A percentile compares a stretch with the other conserved stretches of the same genome.
Evolutionary conservation across 2,113 vertebrate genomes (phyloP).

Genomic region (Zapus hudsonius): DNA sequence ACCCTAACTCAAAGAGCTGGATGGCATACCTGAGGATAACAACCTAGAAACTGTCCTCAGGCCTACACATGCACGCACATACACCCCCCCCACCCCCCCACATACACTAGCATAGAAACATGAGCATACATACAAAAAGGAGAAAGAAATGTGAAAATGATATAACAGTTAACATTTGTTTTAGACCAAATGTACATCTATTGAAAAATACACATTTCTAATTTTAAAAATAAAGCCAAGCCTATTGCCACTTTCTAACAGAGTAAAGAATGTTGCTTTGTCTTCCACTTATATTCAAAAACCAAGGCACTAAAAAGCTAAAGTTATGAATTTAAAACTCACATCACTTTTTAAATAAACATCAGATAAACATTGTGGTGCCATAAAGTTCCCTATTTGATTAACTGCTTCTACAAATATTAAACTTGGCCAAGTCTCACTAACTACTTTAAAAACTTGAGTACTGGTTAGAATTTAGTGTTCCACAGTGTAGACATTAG

Average conservation of each 20-base stretch:
- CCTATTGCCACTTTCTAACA: slow-evolving; percentile 43
- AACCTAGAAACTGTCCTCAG: too few relatives aligned
- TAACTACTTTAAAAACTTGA: slow-evolving; percentile 68
- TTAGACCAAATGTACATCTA: neutral
- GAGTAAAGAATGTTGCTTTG: neutral
- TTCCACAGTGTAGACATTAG: slow-evolving; percentile 68
- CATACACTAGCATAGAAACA: too few relatives aligned
- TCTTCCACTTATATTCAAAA: slow-evolving; percentile 35
- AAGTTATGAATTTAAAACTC: slow-evolving; percentile 60
- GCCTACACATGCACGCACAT: too few relatives aligned
- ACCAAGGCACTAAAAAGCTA: slow-evolving; percentile 28
- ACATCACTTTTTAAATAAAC: slow-evolving; percentile 68
- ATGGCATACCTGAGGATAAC: too few relatives aligned
- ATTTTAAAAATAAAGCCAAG: slow-evolving; percentile 3
- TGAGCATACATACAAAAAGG: too few relatives aligned
- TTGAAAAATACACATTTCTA: neutral
- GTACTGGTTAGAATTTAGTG: slow-evolving; percentile 54
- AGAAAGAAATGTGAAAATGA: too few relatives aligned
- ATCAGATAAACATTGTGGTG: slow-evolving; percentile 41
- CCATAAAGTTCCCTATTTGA: slow-evolving; percentile 59
- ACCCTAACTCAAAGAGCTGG: too few relatives aligned
- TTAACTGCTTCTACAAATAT: slow-evolving; percentile 70
- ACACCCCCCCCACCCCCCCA: too few relatives aligned
- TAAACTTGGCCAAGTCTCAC: slow-evolving; percentile 65
- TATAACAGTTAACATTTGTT: neutral